These are phyloP conservation scores for Ochlodes sylvanus DNA, from an alignment of 2,888 invertebrate species.

Conservation along the genomic window DNA sequence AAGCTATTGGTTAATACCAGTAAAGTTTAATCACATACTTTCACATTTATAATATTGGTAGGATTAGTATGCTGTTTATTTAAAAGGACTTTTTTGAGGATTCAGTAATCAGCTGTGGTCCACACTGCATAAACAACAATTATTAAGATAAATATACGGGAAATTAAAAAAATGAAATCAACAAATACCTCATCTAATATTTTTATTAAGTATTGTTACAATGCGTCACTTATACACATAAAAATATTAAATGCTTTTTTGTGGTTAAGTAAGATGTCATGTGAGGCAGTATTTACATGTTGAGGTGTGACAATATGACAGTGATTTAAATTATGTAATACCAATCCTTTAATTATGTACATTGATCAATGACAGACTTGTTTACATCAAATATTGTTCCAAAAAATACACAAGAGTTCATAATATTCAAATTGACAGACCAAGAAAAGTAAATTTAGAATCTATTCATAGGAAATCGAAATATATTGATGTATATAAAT, in stretches of 20 bases:
- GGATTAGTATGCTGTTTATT: too few species aligned
- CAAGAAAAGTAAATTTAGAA: slow-evolving; percentile 2
- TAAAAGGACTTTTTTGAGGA: too few species aligned
- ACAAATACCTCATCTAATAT: slow-evolving; percentile 74
- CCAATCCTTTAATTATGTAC: slow-evolving; percentile 61
- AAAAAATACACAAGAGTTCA: slow-evolving; percentile 63
- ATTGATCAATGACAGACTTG: slow-evolving; percentile 55
- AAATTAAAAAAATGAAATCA: slow-evolving; percentile 13
- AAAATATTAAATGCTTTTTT: slow-evolving; percentile 81
- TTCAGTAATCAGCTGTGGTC: too few species aligned
- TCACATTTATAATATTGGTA: too few species aligned
- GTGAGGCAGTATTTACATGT: slow-evolving; percentile 72
- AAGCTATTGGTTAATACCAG: too few species aligned
- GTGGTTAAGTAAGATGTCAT: slow-evolving; percentile 68
- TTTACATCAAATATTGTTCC: slow-evolving; percentile 54
- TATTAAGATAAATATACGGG: too few species aligned
- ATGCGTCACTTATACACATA: slow-evolving; percentile 71
- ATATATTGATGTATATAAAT: neutral
- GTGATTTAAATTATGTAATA: slow-evolving; percentile 52
- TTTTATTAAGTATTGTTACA: slow-evolving; percentile 78
- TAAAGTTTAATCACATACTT: too few species aligned
- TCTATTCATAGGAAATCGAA: slow-evolving; percentile 4
- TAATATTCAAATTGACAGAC: slow-evolving; percentile 46
- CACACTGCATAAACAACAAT: too few species aligned
- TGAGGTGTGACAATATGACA: slow-evolving; percentile 57